Evolutionary conservation across 2,797 vertebrate genomes (phyloP).

Genomic region (Brotula barbata): DNA sequence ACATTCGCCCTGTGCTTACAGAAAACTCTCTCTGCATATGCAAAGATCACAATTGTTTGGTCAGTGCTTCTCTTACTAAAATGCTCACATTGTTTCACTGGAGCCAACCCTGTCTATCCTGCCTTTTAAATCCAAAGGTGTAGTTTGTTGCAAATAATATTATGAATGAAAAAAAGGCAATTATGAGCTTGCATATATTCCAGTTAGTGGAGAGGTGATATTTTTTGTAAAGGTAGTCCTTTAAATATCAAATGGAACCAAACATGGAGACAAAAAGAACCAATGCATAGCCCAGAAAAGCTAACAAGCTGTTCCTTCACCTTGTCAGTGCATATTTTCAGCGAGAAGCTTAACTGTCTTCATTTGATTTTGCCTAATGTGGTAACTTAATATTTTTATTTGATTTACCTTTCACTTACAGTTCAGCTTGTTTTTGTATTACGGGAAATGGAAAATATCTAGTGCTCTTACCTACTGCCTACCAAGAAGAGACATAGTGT

Average conservation of each 20-base stretch:
- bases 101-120: no score
- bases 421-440: conserved; percentile 18
- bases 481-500: conserved; percentile 8
- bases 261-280: no score
- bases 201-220: no score
- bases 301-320: not conserved
- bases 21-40: conserved; percentile 54
- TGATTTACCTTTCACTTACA: conserved; percentile 48
- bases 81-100: conserved; percentile 12
- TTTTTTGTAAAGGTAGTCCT: no score
- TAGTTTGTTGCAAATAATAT: not conserved
- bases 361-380: conserved; percentile 59
- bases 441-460: conserved; percentile 14
- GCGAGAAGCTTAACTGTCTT: conserved; percentile 34
- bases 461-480: not conserved
- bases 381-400: conserved; percentile 65
- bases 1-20: conserved; percentile 61
- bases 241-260: no score
- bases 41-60: conserved; percentile 68
- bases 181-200: no score
- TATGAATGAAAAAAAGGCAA: no score
- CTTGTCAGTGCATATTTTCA: conserved; percentile 25
- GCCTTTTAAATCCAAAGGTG: not conserved
- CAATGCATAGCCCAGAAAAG: not conserved
- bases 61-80: conserved; percentile 45